These are phyloP conservation scores for Masnerella sp. DNA, from an alignment of 2,888 invertebrate species.

Conservation along the genomic window DNA sequence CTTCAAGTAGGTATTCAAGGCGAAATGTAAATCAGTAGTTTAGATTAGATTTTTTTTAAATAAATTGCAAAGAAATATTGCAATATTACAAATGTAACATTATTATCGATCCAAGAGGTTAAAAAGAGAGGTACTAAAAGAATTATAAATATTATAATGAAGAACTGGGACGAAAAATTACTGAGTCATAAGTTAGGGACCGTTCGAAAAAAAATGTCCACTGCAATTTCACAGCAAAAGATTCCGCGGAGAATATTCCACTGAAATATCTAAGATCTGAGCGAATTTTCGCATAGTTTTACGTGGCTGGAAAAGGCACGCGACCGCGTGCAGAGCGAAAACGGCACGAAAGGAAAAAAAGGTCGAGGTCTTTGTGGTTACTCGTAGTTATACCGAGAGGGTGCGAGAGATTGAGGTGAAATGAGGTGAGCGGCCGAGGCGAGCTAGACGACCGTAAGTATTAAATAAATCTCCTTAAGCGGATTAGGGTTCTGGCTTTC, in stretches of 20 bases:
- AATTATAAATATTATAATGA: too few species aligned
- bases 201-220: too few species aligned
- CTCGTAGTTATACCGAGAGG: constrained; percentile 52
- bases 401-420: constrained; percentile 61
- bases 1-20: too few species aligned
- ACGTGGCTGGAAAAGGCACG: constrained; percentile 45
- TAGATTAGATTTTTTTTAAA: too few species aligned
- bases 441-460: constrained; percentile 72
- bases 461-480: constrained; percentile 75
- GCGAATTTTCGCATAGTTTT: constrained; percentile 34
- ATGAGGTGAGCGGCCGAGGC: constrained; percentile 65
- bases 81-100: too few species aligned
- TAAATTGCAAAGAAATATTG: too few species aligned
- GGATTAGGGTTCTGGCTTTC: constrained; percentile 73
- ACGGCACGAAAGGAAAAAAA: constrained; percentile 34
- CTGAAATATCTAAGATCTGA: constrained; percentile 31
- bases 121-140: too few species aligned
- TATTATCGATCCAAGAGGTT: too few species aligned
- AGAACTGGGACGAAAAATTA: too few species aligned
- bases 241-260: constrained; percentile 37
- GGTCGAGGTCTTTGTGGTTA: constrained; percentile 51
- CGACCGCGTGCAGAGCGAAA: constrained; percentile 36
- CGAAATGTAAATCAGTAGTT: too few species aligned
- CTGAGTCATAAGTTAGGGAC: too few species aligned
- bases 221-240: constrained; percentile 30